Conservation (phyloP, 2,888 invertebrate species). For the Agelastica alni region DNA sequence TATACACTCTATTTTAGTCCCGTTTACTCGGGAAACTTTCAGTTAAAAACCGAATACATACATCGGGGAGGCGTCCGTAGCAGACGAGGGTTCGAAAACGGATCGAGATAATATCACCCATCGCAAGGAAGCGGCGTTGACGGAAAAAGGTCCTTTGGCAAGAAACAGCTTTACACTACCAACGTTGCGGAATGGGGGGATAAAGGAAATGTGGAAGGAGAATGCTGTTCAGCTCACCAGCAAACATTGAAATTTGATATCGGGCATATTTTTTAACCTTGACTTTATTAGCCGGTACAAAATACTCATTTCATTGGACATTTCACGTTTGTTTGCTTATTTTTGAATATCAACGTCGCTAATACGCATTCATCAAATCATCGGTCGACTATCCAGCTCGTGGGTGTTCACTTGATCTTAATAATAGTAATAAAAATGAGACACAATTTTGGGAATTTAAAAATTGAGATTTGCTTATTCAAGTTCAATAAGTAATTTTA, state of each 20-base stretch:
- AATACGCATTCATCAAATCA: no score
- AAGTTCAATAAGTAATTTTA: no score
- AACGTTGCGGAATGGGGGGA: slow-evolving; percentile 12
- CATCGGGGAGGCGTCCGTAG: slow-evolving; percentile 28
- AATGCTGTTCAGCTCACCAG: slow-evolving; percentile 12
- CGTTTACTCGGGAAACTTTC: slow-evolving; percentile 27
- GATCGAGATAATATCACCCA: slow-evolving; percentile 41
- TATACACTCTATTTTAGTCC: slow-evolving; percentile 2
- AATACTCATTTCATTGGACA: no score
- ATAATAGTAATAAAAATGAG: no score
- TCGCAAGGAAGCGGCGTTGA: slow-evolving; percentile 29
- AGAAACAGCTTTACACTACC: slow-evolving; percentile 17
- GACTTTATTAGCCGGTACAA: no score
- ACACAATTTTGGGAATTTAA: no score
- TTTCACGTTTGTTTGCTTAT: no score
- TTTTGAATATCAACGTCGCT: no score
- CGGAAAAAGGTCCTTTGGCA: slow-evolving; percentile 20
- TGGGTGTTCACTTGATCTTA: no score
- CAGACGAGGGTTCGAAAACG: slow-evolving; percentile 40
- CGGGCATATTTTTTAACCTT: no score
- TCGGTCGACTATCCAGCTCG: no score
- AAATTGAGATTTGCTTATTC: no score
- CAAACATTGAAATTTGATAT: slow-evolving; percentile 16
- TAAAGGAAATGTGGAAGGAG: slow-evolving; percentile 11
- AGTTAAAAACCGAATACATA: slow-evolving; percentile 38